phyloP scores from a whole-genome alignment of 2,888 invertebrate genomes.

The Clepsis dumicolana region DNA sequence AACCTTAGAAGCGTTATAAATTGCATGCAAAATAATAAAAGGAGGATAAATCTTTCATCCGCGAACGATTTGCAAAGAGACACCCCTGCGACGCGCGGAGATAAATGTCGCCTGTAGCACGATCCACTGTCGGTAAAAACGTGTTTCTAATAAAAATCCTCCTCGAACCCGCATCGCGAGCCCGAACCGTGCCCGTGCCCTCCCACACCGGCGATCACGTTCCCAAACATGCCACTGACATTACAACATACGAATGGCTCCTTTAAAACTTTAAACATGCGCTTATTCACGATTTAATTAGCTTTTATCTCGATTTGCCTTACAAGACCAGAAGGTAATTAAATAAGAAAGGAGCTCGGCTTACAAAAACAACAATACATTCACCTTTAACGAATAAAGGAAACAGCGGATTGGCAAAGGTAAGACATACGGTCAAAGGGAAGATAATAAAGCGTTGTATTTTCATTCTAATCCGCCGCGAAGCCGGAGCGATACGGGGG shows the following conservation, averaged over 20 bases:
- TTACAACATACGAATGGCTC: constrained; percentile 14
- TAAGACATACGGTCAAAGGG: constrained; percentile 81
- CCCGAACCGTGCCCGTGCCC: constrained; percentile 20
- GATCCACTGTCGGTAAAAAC: constrained; percentile 72
- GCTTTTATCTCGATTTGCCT: constrained; percentile 41
- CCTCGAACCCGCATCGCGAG: constrained; percentile 42
- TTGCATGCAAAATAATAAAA: constrained; percentile 81
- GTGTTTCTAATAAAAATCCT: constrained; percentile 71
- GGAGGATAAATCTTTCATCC: constrained; percentile 77
- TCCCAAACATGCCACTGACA: constrained; percentile 28
- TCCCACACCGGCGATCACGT: constrained; percentile 20
- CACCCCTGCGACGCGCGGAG: constrained; percentile 64
- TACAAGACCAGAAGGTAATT: constrained; percentile 54
- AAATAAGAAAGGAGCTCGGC: constrained; percentile 58
- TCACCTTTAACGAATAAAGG: constrained; percentile 62
- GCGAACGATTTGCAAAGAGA: constrained; percentile 78
- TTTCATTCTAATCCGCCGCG: constrained; percentile 80
- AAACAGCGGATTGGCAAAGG: constrained; percentile 67
- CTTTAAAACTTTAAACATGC: constrained; percentile 21
- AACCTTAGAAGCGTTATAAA: constrained; percentile 74
- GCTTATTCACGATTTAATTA: constrained; percentile 29
- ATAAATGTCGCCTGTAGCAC: constrained; percentile 77
- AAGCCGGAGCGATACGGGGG: constrained; percentile 68
- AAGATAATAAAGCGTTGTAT: constrained; percentile 83
- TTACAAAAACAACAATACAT: constrained; percentile 67